These are phyloP conservation scores for Cyprinella venusta DNA, from an alignment of 2,797 vertebrate genomes.

Conservation along the genomic window DNA sequence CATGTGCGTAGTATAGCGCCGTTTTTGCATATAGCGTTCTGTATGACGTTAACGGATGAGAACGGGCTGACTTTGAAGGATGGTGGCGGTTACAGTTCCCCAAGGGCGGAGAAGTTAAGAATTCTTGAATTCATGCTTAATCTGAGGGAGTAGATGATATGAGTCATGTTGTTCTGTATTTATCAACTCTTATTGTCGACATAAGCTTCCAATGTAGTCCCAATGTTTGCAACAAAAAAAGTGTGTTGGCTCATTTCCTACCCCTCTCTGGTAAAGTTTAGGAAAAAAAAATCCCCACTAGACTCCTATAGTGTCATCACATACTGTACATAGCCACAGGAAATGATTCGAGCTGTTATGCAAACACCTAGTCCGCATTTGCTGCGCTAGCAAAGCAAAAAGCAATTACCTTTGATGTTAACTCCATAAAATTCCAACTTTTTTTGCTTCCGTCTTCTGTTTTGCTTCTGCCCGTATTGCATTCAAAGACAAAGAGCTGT, in stretches of 20 bases:
- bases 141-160: not conserved
- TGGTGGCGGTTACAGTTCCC: not conserved
- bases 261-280: not conserved
- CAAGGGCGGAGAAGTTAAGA: not conserved
- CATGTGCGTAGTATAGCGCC: no score
- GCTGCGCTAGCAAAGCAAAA: conserved; percentile 4
- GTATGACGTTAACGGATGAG: no score
- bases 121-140: not conserved
- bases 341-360: conserved; percentile 38
- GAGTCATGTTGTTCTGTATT: not conserved
- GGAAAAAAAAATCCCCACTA: not conserved
- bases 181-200: not conserved
- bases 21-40: no score
- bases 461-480: conserved; percentile 1
- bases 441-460: not conserved
- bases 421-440: not conserved
- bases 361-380: conserved; percentile 13
- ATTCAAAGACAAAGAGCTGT: not conserved
- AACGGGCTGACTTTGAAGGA: no score
- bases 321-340: conserved; percentile 33
- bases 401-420: not conserved
- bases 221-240: not conserved
- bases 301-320: conserved; percentile 20
- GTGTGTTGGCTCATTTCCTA: not conserved
- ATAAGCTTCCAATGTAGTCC: not conserved